phyloP scores from a whole-genome alignment of 2,888 invertebrate genomes.

The Lottia scabra region DNA sequence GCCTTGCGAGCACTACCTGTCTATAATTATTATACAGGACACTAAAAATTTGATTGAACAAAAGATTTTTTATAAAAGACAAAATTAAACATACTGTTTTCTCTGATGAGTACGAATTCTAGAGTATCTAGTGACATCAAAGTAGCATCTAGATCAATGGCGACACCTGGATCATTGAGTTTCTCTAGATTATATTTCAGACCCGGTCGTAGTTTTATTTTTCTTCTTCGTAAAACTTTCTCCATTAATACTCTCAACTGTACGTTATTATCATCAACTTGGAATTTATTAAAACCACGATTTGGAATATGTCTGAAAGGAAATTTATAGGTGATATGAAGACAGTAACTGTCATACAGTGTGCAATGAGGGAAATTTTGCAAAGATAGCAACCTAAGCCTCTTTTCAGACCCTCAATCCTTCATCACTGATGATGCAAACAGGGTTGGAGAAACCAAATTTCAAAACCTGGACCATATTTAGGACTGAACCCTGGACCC shows the following conservation, averaged over 20 bases:
- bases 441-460: too few species aligned
- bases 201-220: conserved; percentile 59
- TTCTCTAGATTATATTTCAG: conserved; percentile 68
- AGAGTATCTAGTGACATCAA: conserved; percentile 64
- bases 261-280: conserved; percentile 58
- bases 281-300: conserved; percentile 66
- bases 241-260: conserved; percentile 60
- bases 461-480: too few species aligned
- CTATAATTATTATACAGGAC: too few species aligned
- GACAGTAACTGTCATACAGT: too few species aligned
- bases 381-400: too few species aligned
- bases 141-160: conserved; percentile 64
- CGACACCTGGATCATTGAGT: conserved; percentile 62
- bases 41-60: too few species aligned
- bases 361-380: too few species aligned
- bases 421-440: too few species aligned
- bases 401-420: too few species aligned
- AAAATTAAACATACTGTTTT: conserved; percentile 59
- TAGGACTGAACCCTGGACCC: too few species aligned
- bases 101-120: conserved; percentile 68
- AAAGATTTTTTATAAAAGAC: too few species aligned
- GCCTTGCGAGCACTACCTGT: too few species aligned
- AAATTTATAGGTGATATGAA: neutral
- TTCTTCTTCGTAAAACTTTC: conserved; percentile 59
- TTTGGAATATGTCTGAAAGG: conserved; percentile 63